Evolutionary conservation across 2,888 invertebrate genomes (phyloP), one percentile per base, ranked within the genome.

Genomic region (Brachyptera risi): DNA sequence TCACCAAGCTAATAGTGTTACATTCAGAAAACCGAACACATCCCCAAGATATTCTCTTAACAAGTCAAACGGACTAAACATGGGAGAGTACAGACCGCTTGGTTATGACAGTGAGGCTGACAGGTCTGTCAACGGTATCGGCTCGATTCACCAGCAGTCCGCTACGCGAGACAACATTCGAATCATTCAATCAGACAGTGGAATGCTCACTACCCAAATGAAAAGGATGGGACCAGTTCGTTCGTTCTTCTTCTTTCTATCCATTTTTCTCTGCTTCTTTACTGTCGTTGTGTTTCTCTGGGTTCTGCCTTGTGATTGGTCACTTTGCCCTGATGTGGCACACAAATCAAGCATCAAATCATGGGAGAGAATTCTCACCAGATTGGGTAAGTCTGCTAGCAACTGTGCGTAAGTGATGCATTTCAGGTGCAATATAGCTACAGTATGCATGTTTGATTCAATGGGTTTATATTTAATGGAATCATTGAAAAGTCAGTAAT

Each of bases 271-370:
- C 56, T 92, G 88, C 71, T 74, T 88, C 63, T 76, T 86, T 62
- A 87, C 87, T 5, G 83, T 88, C 54, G 76, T 90, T 42, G 80
- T 86, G 69, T 92, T 89, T 71, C 75, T 88, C 4, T 90, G 87
- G 86, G 82, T 86, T 13, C 76, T 87, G 68, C 91, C 91, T 0
- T 92, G 91, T 69, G 85, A 87, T 69, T 80, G 81, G 4, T 82
- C 83, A 15, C 83, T 85, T 57, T 90, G 90, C 67, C 80, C 84
- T 19, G 66, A 71, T 19, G 57, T 68, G 7, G 59, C 69, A n/a
- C 44, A 35, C 15, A 60, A 37, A 17, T 26, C 42, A 11, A 50
- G 56, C 23, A 44, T 59, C 3, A 60, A 58, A 44, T 60, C 75
- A 0, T 76, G 76, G 77, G 75, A 76, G 50, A 72, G 71, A 67